phyloP scores from a whole-genome alignment of 2,113 vertebrate genomes.

The Sclerurus mexicanus region DNA sequence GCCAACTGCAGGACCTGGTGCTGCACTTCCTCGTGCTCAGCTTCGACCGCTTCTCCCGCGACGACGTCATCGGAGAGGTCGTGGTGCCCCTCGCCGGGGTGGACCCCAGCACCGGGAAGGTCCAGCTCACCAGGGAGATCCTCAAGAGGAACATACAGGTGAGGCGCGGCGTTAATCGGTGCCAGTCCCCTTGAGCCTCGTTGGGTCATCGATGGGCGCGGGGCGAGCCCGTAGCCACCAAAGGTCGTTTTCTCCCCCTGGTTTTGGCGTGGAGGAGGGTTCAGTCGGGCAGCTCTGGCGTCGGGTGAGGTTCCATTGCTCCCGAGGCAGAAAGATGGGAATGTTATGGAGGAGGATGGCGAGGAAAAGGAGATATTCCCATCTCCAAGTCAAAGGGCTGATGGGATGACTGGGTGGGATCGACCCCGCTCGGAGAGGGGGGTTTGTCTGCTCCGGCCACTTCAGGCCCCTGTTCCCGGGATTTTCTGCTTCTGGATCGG shows the following conservation, averaged over 20 bases:
- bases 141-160: slow-evolving; percentile 95
- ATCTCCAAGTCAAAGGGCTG: not conserved
- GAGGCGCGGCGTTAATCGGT: no score
- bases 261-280: not conserved
- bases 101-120: slow-evolving; percentile 91
- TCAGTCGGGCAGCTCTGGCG: no score
- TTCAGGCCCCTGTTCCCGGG: not conserved
- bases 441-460: no score
- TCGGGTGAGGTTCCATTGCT: not conserved
- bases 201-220: no score
- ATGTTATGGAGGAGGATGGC: not conserved
- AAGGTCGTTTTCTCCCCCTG: no score
- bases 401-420: not conserved
- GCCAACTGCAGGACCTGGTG: slow-evolving; percentile 90
- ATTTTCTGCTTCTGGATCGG: not conserved
- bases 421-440: not conserved
- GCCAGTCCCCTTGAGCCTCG: no score
- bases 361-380: not conserved
- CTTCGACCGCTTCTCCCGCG: slow-evolving; percentile 94
- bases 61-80: slow-evolving; percentile 93
- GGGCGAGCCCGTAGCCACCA: no score
- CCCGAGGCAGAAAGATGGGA: no score
- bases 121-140: slow-evolving; percentile 90
- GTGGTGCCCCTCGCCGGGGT: slow-evolving; percentile 91
- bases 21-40: slow-evolving; percentile 96